phyloP scores from a whole-genome alignment of 1,140 invertebrate species.

The Listronotus oregonensis region DNA sequence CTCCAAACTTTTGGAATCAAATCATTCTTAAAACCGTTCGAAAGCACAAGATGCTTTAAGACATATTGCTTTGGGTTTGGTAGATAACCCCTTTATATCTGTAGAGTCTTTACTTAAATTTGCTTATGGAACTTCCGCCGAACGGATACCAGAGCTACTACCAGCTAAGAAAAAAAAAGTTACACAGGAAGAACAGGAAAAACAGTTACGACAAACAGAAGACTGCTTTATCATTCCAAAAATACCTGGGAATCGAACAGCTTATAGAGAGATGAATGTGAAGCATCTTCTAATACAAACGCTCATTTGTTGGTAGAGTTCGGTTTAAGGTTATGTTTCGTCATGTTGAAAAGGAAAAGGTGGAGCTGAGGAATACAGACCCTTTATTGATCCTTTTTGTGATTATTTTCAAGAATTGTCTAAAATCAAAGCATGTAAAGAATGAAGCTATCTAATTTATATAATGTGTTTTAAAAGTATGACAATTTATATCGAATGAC shows the following conservation, averaged over 20 bases:
- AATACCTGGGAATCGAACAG: conserved; percentile 68
- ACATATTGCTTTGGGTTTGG: conserved; percentile 77
- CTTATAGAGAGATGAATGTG: conserved; percentile 63
- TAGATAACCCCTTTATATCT: conserved; percentile 77
- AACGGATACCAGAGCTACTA: conserved; percentile 74
- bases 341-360: conserved; percentile 78
- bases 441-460: too few relatives aligned
- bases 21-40: conserved; percentile 77
- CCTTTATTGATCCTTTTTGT: conserved; percentile 84
- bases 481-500: too few relatives aligned
- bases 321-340: conserved; percentile 78
- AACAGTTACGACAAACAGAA: conserved; percentile 60
- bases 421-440: conserved; percentile 84
- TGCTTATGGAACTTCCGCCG: conserved; percentile 76
- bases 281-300: conserved; percentile 77
- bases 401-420: conserved; percentile 71
- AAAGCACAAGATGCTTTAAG: conserved; percentile 82
- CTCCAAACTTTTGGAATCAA: conserved; percentile 76
- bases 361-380: conserved; percentile 61
- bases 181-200: conserved; percentile 60
- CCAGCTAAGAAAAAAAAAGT: conserved; percentile 61
- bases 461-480: too few relatives aligned
- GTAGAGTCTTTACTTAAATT: conserved; percentile 78
- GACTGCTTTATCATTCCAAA: conserved; percentile 73
- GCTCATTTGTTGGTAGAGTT: conserved; percentile 90